A percentile compares a stretch with the other conserved stretches of the same genome.
Conservation (phyloP, 2,888 invertebrate species). For the Uloborus plumipes region DNA sequence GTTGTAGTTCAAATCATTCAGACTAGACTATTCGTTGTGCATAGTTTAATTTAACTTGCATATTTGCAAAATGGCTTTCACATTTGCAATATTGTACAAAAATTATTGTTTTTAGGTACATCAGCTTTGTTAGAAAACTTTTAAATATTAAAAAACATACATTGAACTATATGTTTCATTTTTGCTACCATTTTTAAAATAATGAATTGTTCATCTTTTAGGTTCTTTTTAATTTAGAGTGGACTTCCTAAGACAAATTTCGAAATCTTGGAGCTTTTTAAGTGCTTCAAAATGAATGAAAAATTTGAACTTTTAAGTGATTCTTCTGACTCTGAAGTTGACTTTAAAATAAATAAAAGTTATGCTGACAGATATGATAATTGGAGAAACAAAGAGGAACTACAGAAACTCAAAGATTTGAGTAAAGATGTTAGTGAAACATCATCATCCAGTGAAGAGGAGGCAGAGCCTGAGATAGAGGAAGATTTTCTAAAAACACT, state of each 20-base stretch:
- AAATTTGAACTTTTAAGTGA: slow-evolving; percentile 24
- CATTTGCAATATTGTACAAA: too few species aligned
- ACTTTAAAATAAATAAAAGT: slow-evolving; percentile 80
- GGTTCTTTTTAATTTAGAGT: not conserved
- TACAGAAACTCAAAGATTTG: slow-evolving; percentile 75
- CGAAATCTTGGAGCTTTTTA: not conserved
- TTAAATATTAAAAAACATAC: too few species aligned
- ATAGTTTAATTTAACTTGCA: too few species aligned
- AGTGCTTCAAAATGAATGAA: slow-evolving; percentile 17
- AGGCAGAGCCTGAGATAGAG: slow-evolving; percentile 73
- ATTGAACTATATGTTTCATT: too few species aligned
- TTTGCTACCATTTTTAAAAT: too few species aligned
- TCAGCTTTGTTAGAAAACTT: too few species aligned
- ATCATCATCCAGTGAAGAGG: slow-evolving; percentile 61
- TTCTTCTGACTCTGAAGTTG: slow-evolving; percentile 68
- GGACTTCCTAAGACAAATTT: not conserved
- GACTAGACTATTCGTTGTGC: too few species aligned
- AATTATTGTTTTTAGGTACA: too few species aligned
- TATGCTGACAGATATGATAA: slow-evolving; percentile 88
- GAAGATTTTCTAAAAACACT: slow-evolving; percentile 90
- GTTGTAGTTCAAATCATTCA: too few species aligned
- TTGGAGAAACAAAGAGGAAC: slow-evolving; percentile 88
- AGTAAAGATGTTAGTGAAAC: slow-evolving; percentile 30
- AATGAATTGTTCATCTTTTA: too few species aligned
- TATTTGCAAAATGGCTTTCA: too few species aligned